Conservation (phyloP, 2,797 vertebrate species). For the Thamnophis elegans region DNA sequence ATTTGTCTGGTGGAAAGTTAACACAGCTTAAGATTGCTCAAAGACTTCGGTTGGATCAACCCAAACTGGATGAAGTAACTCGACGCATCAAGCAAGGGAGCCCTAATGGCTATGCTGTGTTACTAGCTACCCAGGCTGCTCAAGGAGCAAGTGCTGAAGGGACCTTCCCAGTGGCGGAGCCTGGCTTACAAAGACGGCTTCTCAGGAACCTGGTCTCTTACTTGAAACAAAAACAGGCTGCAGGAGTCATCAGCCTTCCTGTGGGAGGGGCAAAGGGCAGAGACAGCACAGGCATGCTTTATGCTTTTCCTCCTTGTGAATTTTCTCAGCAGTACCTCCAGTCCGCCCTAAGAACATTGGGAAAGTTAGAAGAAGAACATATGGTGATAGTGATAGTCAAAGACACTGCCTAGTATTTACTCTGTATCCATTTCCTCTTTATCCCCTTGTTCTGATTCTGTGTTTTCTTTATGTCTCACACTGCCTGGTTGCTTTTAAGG, state of each 20-base stretch:
- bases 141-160: constrained; percentile 73
- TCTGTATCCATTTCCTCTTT: constrained; percentile 30
- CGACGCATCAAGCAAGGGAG: constrained; percentile 91
- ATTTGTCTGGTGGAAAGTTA: constrained; percentile 75
- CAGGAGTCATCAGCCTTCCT: constrained; percentile 94
- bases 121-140: constrained; percentile 89
- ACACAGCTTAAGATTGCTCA: constrained; percentile 96
- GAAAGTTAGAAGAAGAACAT: constrained; percentile 94
- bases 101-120: constrained; percentile 87
- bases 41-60: constrained; percentile 94
- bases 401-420: constrained; percentile 81
- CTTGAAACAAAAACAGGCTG: constrained; percentile 98
- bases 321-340: constrained; percentile 97
- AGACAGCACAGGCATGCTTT: constrained; percentile 89
- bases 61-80: constrained; percentile 93
- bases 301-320: constrained; percentile 96
- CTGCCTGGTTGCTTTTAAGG: constrained; percentile 68
- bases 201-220: constrained; percentile 98
- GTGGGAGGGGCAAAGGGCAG: constrained; percentile 87
- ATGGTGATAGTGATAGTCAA: constrained; percentile 94
- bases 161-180: constrained; percentile 76
- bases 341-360: constrained; percentile 87
- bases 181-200: constrained; percentile 89
- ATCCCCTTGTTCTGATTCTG: constrained; percentile 41
- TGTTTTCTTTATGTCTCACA: constrained; percentile 67